Percentiles rank a stretch among this genome's conserved stretches.
phyloP scores from a whole-genome alignment of 2,113 vertebrate genomes.

The Cairina moschata region DNA sequence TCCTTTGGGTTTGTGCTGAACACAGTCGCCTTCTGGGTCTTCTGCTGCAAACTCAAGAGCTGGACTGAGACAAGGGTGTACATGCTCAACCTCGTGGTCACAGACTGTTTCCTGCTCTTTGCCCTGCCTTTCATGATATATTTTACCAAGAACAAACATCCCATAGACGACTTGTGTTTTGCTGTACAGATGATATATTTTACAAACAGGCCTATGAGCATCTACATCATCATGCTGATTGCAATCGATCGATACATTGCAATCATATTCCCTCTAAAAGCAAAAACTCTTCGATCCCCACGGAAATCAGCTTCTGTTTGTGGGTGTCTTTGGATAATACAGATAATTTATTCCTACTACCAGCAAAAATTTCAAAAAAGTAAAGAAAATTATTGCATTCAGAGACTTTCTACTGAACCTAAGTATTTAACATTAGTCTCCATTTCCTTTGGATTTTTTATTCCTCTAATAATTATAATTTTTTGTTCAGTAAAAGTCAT shows the following conservation, averaged over 20 bases:
- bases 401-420: background rate
- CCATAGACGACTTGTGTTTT: background rate
- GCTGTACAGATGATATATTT: slow-evolving; percentile 57
- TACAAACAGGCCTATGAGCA: slow-evolving; percentile 80
- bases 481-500: slow-evolving; percentile 78
- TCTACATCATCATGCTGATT: slow-evolving; percentile 72
- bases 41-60: slow-evolving; percentile 68
- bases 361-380: rapidly evolving
- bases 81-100: slow-evolving; percentile 75
- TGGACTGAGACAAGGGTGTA: slow-evolving; percentile 81
- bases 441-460: slow-evolving; percentile 45
- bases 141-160: rapidly evolving
- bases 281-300: slow-evolving; percentile 69
- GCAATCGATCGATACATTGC: slow-evolving; percentile 79
- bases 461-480: slow-evolving; percentile 65
- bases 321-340: slow-evolving; percentile 57
- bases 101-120: slow-evolving; percentile 76
- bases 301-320: slow-evolving; percentile 68
- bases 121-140: slow-evolving; percentile 70
- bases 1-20: slow-evolving; percentile 75
- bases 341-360: background rate
- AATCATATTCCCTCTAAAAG: slow-evolving; percentile 76
- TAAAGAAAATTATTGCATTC: background rate
- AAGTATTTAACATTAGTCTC: rapidly evolving
- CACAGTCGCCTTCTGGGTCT: slow-evolving; percentile 69